These are phyloP conservation scores for Drosophila parabipectinata DNA, from an alignment of 1,140 invertebrate species.

Conservation along the genomic window DNA sequence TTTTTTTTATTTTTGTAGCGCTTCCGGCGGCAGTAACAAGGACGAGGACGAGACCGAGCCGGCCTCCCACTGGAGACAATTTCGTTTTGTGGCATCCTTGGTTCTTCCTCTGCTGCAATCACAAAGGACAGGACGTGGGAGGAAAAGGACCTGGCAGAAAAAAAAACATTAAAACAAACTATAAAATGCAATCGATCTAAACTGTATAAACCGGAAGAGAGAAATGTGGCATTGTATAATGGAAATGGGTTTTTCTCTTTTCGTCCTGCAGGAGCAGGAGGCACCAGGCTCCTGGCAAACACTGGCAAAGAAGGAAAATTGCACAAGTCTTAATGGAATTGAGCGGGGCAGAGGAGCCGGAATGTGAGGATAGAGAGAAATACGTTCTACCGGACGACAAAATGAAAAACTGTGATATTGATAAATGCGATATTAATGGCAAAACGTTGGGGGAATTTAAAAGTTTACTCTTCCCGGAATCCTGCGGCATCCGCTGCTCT, in stretches of 20 bases:
- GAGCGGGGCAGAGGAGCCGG: slow-evolving; percentile 3
- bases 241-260: slow-evolving; percentile 71
- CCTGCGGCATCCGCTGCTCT: neutral
- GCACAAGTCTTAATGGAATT: slow-evolving; percentile 18
- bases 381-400: slow-evolving; percentile 64
- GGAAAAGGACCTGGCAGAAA: slow-evolving; percentile 11
- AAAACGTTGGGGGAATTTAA: slow-evolving; percentile 71
- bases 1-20: slow-evolving; percentile 57
- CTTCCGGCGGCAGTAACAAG: slow-evolving; percentile 62
- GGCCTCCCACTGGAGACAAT: slow-evolving; percentile 54
- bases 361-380: slow-evolving; percentile 58
- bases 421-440: slow-evolving; percentile 80
- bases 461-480: slow-evolving; percentile 46
- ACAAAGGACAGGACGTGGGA: slow-evolving; percentile 38
- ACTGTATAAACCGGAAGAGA: slow-evolving; percentile 76
- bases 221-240: slow-evolving; percentile 77
- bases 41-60: slow-evolving; percentile 38
- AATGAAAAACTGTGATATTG: slow-evolving; percentile 81
- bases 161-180: slow-evolving; percentile 78
- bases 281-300: slow-evolving; percentile 8
- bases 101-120: slow-evolving; percentile 30
- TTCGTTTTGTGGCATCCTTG: slow-evolving; percentile 47
- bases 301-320: slow-evolving; percentile 11
- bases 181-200: slow-evolving; percentile 82
- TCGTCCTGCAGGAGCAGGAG: slow-evolving; percentile 27